phyloP scores from a whole-genome alignment of 2,797 vertebrate genomes.

The Lindbergichthys nudifrons region DNA sequence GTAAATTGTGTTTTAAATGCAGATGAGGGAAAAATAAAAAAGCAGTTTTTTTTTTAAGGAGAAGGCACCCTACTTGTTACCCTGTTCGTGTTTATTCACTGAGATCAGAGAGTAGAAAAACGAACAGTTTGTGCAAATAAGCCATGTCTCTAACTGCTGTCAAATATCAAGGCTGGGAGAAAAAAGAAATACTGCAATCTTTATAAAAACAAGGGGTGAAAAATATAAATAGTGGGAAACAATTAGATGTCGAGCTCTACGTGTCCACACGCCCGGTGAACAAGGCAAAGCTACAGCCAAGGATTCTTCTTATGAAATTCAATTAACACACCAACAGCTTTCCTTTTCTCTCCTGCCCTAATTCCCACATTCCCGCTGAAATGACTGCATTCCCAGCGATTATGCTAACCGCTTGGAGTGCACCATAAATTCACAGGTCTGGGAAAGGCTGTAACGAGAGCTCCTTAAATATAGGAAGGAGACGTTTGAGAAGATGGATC shows the following conservation, averaged over 20 bases:
- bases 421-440: constrained; percentile 82
- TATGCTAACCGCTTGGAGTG: constrained; percentile 81
- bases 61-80: constrained; percentile 53
- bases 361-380: constrained; percentile 84
- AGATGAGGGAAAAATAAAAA: constrained; percentile 57
- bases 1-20: constrained; percentile 83
- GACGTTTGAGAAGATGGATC: constrained; percentile 84
- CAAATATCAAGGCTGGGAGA: constrained; percentile 10
- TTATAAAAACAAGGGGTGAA: constrained; percentile 22
- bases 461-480: constrained; percentile 83
- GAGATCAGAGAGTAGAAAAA: constrained; percentile 44
- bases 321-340: constrained; percentile 82
- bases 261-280: constrained; percentile 47
- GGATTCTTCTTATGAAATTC: constrained; percentile 81
- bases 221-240: constrained; percentile 2
- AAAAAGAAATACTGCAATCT: constrained; percentile 11
- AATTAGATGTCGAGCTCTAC: constrained; percentile 7
- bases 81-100: constrained; percentile 58
- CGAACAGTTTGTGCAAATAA: constrained; percentile 27
- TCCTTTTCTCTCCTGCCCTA: constrained; percentile 77
- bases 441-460: constrained; percentile 81
- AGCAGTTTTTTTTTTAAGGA: constrained; percentile 42
- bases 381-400: constrained; percentile 79
- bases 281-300: constrained; percentile 55
- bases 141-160: constrained; percentile 4